Base-by-base conservation (phyloP, 1,140 invertebrate species). In the Panulirus ornatus region DNA sequence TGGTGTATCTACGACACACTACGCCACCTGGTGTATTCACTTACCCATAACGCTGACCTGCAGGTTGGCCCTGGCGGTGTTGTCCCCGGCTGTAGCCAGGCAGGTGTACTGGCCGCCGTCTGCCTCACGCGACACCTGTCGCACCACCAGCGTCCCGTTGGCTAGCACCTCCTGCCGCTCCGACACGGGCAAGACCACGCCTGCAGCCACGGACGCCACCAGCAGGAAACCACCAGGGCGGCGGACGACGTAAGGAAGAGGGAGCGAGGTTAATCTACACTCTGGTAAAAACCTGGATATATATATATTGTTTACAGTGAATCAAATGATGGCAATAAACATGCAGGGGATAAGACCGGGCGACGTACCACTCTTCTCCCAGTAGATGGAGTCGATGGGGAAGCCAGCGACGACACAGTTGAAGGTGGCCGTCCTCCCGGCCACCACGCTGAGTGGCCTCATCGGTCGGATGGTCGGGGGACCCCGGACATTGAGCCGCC, bases 101-200 rank as follows among this genome's bases (percentile, higher is more conserved):
- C 97, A 98, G 5, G 97, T 98, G 94, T 98, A 98, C 91, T 96
- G 96, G 34, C 97, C 97, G 93, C 97, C 97, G 94, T 98, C 96
- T 6, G 95, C 94, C 40, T 94, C 94, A 73, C 95, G 94, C 92
- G 96, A 96, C 22, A 97, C 95, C 86, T 95, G 95, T 63, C 95
- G 94, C 58, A 97, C 95, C 79, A 94, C 94, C 36, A 97, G 93
- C 0, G 95, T 96, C 47, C 96, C 96, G 93, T 96, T 96, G 54
- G 94, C 94, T 71, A 93, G 93, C 1, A 96, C 95, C 92, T 95
- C 94, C 92, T 96, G 96, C 92, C 96, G 94, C 93, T 96, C 83
- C 2, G 87, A 88, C 14, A 88, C 85, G 1, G 90, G 90, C 22
- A 91, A 40, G 34, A 91, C 90, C 76, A 91, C 90, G 11, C 90